Conservation (phyloP, 2,888 invertebrate genomes). For the Criorhina ranunculi region DNA sequence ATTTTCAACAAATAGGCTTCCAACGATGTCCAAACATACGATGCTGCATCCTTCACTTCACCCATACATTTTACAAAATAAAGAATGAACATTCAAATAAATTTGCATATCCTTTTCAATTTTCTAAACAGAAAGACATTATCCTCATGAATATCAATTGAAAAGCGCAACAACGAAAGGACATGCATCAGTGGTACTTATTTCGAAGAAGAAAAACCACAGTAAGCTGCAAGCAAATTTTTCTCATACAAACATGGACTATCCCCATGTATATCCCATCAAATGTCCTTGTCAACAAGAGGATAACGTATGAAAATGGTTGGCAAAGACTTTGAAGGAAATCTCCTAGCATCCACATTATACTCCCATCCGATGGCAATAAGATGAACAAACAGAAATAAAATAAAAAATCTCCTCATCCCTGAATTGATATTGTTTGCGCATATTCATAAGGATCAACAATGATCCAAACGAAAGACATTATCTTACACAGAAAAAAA, state of each 20-base stretch:
- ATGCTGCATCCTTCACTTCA: slow-evolving; percentile 39
- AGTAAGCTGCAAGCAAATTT: slow-evolving; percentile 56
- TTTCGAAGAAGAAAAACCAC: slow-evolving; percentile 1
- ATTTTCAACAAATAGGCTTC: slow-evolving; percentile 41
- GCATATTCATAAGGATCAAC: slow-evolving; percentile 45
- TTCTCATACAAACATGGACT: slow-evolving; percentile 16
- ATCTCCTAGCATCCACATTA: slow-evolving; percentile 34
- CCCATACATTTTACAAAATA: slow-evolving; percentile 25
- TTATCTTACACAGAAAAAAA: slow-evolving; percentile 17
- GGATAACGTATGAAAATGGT: slow-evolving; percentile 53
- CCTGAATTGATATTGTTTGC: slow-evolving; percentile 31
- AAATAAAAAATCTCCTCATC: slow-evolving; percentile 35
- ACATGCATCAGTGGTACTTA: slow-evolving; percentile 52
- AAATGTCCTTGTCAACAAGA: slow-evolving; percentile 57
- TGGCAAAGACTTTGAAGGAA: slow-evolving; percentile 28
- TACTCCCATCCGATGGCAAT: slow-evolving; percentile 61
- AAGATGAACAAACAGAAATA: slow-evolving; percentile 49
- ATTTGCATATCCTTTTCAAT: slow-evolving; percentile 15
- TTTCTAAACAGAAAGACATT: slow-evolving; percentile 25
- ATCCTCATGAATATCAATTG: slow-evolving; percentile 73
- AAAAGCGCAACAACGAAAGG: slow-evolving; percentile 58
- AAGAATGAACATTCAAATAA: too few relatives aligned
- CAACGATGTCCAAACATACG: slow-evolving; percentile 25
- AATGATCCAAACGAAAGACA: slow-evolving; percentile 24
- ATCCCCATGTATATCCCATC: slow-evolving; percentile 54